Evolutionary conservation across 2,888 invertebrate species (phyloP).

Genomic region (Drosophila kokeensis): DNA sequence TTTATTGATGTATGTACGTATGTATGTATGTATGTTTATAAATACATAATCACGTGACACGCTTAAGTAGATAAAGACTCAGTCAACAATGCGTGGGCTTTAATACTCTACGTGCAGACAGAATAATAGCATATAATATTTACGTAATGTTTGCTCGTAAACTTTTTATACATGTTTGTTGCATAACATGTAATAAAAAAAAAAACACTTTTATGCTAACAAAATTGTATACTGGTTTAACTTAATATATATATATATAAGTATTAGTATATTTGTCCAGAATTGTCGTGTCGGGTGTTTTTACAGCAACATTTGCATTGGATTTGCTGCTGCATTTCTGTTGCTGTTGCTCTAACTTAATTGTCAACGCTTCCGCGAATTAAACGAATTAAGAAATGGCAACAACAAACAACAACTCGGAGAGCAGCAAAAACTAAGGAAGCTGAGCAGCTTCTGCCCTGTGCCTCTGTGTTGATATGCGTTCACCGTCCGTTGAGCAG

Average conservation of each 20-base stretch:
- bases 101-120: not conserved
- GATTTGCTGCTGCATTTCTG: constrained; percentile 1
- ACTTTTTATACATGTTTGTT: not conserved
- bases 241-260: not conserved
- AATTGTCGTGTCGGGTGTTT: not conserved
- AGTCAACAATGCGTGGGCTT: constrained; percentile 23
- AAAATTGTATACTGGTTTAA: not conserved
- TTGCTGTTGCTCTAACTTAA: constrained; percentile 27
- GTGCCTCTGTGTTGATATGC: constrained; percentile 60
- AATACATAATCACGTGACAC: not conserved
- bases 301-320: not conserved
- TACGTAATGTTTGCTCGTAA: constrained; percentile 17
- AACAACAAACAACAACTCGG: constrained; percentile 3
- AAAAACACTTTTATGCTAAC: not conserved
- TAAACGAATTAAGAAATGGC: constrained; percentile 34
- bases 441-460: constrained; percentile 48
- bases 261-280: not conserved
- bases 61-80: not conserved
- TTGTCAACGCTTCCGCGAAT: constrained; percentile 51
- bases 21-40: not conserved
- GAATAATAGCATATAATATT: not conserved
- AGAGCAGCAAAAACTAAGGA: constrained; percentile 25
- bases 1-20: not conserved
- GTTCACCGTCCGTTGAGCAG: constrained; percentile 66
- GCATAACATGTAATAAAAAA: not conserved